These are phyloP conservation scores for Drosophila insularis DNA, from an alignment of 1,140 invertebrate species.

Conservation along the genomic window DNA sequence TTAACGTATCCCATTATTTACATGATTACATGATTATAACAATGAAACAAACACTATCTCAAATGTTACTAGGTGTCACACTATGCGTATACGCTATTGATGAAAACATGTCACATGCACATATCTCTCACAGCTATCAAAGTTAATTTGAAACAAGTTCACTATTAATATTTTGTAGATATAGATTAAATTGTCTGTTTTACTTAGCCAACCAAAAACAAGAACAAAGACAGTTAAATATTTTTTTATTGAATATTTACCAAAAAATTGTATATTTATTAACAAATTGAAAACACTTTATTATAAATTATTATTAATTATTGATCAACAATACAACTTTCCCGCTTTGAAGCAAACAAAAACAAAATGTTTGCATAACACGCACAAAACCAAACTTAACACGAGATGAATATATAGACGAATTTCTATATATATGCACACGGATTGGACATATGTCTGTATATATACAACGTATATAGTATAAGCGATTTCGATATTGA, in stretches of 20 bases:
- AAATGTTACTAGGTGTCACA: no score
- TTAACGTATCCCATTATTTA: no score
- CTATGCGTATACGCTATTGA: no score
- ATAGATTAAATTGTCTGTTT: no score
- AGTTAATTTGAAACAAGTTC: no score
- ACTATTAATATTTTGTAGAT: no score
- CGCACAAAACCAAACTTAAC: conserved; percentile 54
- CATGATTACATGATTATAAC: no score
- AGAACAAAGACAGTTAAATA: no score
- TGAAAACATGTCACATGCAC: no score
- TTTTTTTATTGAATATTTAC: neutral
- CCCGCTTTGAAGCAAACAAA: conserved; percentile 5
- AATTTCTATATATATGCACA: neutral
- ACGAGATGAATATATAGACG: conserved; percentile 20
- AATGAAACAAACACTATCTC: no score
- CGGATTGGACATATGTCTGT: neutral
- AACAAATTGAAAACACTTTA: neutral
- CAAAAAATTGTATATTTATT: neutral
- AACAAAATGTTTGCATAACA: conserved; percentile 72
- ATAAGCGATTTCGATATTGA: conserved; percentile 13
- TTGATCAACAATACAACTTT: conserved; percentile 19
- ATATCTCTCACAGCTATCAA: no score
- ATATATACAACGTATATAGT: conserved; percentile 5
- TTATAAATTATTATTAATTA: conserved; percentile 1
- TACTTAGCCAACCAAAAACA: no score